Evolutionary conservation across 2,113 vertebrate species (phyloP), one percentile per base, ranked within the genome.

Genomic region (Malaclemys terrapin): DNA sequence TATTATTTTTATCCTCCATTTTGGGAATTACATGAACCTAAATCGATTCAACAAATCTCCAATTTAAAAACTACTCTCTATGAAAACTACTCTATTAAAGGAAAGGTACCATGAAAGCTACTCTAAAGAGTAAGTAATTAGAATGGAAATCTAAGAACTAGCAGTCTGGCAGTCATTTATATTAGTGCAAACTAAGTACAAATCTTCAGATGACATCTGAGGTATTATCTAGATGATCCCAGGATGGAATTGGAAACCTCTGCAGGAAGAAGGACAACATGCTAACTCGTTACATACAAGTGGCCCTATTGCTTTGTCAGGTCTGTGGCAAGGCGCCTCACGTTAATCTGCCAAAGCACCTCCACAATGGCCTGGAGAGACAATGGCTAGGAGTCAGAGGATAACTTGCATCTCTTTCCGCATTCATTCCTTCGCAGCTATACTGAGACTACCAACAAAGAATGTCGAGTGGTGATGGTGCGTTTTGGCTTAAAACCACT

Each of bases 41-140:
- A 93, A 29, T 65, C 49, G 52, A 80, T 94, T 93, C 89, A 93
- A 45, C 75, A 62, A 27, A 87, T 89, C 76, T 84, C 78, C 82
- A 94, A 91, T 83, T 96, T 31, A 90, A 90, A 87, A 79, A 50
- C 76, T 82, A 16, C 85, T 89, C 29, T 31, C 14, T 29, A 24
- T 80, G 81, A 96, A 92, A 97, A 56, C 59, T 76, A 91, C 59
- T 42, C 84, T 91, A 53, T 87, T 90, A 83, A 86, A 91, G 85
- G 25, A 82, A 96, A 88, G n/a, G 50, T 81, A 87, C 89, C 75
- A 50, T 38, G 78, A 80, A 49, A 86, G 65, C 84, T 81, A 86
- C 0, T 3, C 72, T 9, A 92, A 93, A 92, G 56, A 6, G 2
- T 72, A 76, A 84, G 79, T 62, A 47, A 38, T 20, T 56, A 76